phyloP scores from a whole-genome alignment of 2,888 invertebrate genomes.

The Eretmocerus hayati region DNA sequence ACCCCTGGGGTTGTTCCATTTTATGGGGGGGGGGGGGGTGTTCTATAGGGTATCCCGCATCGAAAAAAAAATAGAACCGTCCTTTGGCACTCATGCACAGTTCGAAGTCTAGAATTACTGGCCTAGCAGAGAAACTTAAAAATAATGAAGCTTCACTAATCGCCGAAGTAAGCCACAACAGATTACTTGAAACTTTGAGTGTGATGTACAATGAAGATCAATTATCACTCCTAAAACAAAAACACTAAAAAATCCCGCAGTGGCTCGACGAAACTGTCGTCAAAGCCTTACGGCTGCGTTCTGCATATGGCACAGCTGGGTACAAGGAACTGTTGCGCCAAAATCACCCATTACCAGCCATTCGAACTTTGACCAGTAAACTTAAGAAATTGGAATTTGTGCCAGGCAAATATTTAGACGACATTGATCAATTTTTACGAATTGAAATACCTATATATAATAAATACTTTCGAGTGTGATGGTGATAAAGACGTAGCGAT shows the following conservation, averaged over 20 bases:
- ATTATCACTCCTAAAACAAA: background rate
- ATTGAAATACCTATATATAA: too few species aligned
- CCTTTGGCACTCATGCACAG: too few species aligned
- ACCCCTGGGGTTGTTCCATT: too few species aligned
- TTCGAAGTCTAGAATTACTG: too few species aligned
- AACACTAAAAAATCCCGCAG: background rate
- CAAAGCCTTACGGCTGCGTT: slow-evolving; percentile 17
- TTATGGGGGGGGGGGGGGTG: too few species aligned
- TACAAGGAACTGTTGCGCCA: slow-evolving; percentile 19
- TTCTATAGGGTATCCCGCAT: too few species aligned
- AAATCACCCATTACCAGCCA: slow-evolving; percentile 18
- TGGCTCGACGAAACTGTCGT: background rate
- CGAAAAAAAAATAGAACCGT: too few species aligned
- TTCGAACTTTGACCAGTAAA: slow-evolving; percentile 17
- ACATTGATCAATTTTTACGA: background rate
- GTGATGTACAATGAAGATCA: too few species aligned
- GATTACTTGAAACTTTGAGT: too few species aligned
- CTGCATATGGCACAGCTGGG: slow-evolving; percentile 19
- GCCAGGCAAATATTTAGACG: background rate
- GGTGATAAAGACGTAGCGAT: slow-evolving; percentile 18
- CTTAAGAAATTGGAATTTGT: slow-evolving; percentile 19
- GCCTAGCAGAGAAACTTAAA: too few species aligned
- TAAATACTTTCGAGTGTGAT: slow-evolving; percentile 15
- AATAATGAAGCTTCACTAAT: too few species aligned
- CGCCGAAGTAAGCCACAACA: too few species aligned